Evolutionary conservation across 2,113 vertebrate species (phyloP).

Genomic region (Emydura subglobosa): DNA sequence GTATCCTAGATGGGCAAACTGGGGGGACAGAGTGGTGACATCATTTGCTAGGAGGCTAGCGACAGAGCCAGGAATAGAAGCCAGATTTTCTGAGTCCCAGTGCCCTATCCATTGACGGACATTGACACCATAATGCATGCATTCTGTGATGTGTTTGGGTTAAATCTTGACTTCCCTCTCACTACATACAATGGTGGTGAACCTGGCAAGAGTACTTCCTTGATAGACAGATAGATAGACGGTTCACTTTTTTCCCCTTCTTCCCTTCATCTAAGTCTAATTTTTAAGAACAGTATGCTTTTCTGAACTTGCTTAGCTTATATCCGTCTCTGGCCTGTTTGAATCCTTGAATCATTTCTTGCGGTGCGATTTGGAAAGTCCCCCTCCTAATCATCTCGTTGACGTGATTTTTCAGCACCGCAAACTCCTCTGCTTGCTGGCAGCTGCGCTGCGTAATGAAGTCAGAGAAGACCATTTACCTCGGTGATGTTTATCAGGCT

Average conservation of each 20-base stretch:
- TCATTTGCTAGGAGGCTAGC: not conserved
- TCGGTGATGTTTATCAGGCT: not conserved
- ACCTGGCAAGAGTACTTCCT: not conserved
- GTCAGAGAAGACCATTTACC: not conserved
- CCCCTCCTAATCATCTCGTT: accelerated
- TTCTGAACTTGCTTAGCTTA: accelerated
- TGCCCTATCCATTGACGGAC: not conserved
- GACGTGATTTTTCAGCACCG: not conserved
- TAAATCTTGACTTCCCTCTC: not conserved
- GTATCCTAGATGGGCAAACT: not conserved
- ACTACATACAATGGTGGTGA: not conserved
- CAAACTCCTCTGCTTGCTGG: not conserved
- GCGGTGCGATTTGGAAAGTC: not conserved
- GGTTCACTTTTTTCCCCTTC: not conserved
- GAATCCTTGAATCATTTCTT: not conserved
- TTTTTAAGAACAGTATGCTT: not conserved
- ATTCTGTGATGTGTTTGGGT: not conserved
- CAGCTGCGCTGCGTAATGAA: not conserved
- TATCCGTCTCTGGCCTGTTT: accelerated
- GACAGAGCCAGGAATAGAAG: not conserved
- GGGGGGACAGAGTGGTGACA: not conserved
- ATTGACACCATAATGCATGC: accelerated
- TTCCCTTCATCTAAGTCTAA: not conserved
- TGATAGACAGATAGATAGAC: not conserved
- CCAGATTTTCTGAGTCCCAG: not conserved